These are phyloP conservation scores for Rhopalosiphum maidis DNA, from an alignment of 1,140 invertebrate genomes.

Conservation along the genomic window DNA sequence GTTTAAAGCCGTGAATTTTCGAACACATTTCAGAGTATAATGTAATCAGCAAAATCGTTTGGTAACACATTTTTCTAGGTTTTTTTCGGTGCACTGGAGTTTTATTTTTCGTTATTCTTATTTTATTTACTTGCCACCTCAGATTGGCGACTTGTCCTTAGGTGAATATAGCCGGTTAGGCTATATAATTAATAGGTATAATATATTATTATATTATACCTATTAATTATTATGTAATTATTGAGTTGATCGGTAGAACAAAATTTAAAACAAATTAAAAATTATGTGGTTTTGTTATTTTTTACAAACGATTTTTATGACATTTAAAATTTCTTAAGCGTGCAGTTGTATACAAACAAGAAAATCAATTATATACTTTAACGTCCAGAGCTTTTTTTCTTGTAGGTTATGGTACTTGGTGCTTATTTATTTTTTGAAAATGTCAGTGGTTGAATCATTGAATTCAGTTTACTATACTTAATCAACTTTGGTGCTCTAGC, in stretches of 20 bases:
- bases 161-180: no score
- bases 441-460: background rate
- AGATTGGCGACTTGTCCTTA: background rate
- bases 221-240: no score
- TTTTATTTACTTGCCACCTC: background rate
- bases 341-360: background rate
- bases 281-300: background rate
- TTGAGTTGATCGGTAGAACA: background rate
- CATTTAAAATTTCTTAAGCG: background rate
- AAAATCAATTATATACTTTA: background rate
- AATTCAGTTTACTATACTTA: background rate
- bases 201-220: no score
- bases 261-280: background rate
- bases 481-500: background rate
- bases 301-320: no score
- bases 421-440: background rate
- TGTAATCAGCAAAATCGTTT: background rate
- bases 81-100: background rate
- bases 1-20: background rate
- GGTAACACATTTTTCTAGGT: background rate
- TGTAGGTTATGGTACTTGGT: no score
- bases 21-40: background rate
- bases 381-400: background rate
- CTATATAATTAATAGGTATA: no score
- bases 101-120: background rate